These are phyloP conservation scores for Strigamia maritima DNA, from an alignment of 2,888 invertebrate genomes.

Conservation along the genomic window DNA sequence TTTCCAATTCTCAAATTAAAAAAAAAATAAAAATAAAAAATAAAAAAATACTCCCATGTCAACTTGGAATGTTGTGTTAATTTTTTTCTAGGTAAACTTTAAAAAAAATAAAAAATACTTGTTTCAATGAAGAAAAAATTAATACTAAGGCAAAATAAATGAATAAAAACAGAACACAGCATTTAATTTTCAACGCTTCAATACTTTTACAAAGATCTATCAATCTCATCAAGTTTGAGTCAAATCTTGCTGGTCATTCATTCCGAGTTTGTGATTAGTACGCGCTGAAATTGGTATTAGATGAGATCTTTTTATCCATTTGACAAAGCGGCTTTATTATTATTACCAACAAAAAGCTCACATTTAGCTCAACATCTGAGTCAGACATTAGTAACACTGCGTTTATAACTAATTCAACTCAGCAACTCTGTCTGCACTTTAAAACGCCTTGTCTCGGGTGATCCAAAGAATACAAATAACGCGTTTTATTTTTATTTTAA, in stretches of 20 bases:
- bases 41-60: not conserved
- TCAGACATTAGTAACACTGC: conserved; percentile 8
- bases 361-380: conserved; percentile 13
- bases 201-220: not conserved
- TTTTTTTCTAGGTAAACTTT: conserved; percentile 9
- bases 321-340: not conserved
- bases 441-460: not conserved
- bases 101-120: not conserved
- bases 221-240: not conserved
- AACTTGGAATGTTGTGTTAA: conserved; percentile 33
- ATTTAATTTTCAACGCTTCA: conserved; percentile 15
- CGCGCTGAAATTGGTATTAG: not conserved
- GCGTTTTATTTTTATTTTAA: conserved; percentile 29
- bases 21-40: not conserved
- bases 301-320: conserved; percentile 10
- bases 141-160: conserved; percentile 8
- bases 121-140: not conserved
- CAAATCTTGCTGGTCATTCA: conserved; percentile 26
- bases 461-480: conserved; percentile 12
- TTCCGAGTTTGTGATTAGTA: not conserved
- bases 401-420: conserved; percentile 13
- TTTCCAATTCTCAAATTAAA: not conserved
- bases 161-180: not conserved
- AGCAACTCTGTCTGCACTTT: conserved; percentile 21
- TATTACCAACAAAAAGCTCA: not conserved